Percentiles rank a stretch among this genome's conserved stretches.
These are phyloP conservation scores for Malthinus seriepunctatus DNA, from an alignment of 2,888 invertebrate species.

Conservation along the genomic window DNA sequence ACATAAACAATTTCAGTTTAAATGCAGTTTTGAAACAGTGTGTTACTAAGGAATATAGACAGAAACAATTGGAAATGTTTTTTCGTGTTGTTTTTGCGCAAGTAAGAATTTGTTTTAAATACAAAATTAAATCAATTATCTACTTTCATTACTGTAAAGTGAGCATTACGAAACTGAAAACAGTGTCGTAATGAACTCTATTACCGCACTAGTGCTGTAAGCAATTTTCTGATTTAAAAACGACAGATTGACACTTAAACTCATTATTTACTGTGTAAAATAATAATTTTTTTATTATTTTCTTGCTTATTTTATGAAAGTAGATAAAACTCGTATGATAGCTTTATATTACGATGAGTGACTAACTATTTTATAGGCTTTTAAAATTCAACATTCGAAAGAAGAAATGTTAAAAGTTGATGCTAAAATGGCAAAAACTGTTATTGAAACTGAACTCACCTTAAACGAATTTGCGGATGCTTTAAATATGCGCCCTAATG, in stretches of 20 bases:
- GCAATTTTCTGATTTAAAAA: no score
- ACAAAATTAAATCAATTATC: no score
- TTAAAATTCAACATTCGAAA: constrained; percentile 52
- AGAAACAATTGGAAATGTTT: constrained; percentile 58
- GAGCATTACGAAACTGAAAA: no score
- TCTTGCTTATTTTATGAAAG: no score
- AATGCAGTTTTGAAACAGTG: constrained; percentile 48
- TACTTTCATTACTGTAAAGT: no score
- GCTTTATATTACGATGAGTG: no score
- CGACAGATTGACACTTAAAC: no score
- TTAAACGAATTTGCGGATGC: constrained; percentile 63
- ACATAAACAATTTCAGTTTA: constrained; percentile 40
- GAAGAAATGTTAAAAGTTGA: constrained; percentile 52
- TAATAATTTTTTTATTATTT: not conserved
- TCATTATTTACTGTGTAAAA: not conserved
- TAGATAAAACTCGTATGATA: no score
- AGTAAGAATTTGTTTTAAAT: constrained; percentile 46
- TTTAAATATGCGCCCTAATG: constrained; percentile 59
- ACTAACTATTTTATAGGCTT: constrained; percentile 51
- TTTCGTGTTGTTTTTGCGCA: constrained; percentile 60
- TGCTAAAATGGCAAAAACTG: constrained; percentile 53
- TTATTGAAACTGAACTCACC: constrained; percentile 59
- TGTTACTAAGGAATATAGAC: constrained; percentile 55
- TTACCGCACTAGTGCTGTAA: no score
- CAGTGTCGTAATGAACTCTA: no score